Conservation (phyloP, 2,888 invertebrate genomes). For the Stenoptilia bipunctidactyla region DNA sequence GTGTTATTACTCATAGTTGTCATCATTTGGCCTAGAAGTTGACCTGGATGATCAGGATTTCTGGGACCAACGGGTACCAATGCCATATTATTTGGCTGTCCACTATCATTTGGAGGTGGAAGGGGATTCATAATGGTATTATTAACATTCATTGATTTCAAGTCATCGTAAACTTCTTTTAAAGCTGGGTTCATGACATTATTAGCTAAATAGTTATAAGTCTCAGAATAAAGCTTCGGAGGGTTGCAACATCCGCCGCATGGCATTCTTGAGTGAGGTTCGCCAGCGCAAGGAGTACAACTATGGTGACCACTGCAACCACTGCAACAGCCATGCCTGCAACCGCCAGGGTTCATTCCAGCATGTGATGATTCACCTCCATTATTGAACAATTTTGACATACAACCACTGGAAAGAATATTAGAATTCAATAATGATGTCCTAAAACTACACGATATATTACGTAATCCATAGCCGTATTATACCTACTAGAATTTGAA, state of each 20-base stretch:
- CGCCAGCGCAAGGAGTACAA: constrained; percentile 25
- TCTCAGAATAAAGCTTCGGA: constrained; percentile 43
- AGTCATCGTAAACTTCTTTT: constrained; percentile 51
- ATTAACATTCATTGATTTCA: constrained; percentile 38
- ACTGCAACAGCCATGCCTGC: constrained; percentile 20
- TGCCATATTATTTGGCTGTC: constrained; percentile 19
- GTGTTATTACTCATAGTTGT: no score
- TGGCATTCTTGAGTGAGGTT: constrained; percentile 21
- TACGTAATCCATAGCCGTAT: no score
- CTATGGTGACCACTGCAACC: constrained; percentile 29
- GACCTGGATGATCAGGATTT: no score
- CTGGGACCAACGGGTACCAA: no score
- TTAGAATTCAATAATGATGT: no score
- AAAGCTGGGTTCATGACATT: constrained; percentile 54
- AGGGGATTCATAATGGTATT: constrained; percentile 42
- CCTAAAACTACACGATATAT: no score
- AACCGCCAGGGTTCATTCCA: not conserved
- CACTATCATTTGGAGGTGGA: constrained; percentile 36
- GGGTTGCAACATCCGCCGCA: constrained; percentile 34
- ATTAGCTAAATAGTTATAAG: constrained; percentile 43
- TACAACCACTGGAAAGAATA: constrained; percentile 48
- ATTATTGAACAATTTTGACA: constrained; percentile 49
- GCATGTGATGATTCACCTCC: constrained; percentile 6
- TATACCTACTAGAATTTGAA: no score
- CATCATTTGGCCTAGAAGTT: no score